Percentiles rank a stretch among this genome's conserved stretches.
Conservation (phyloP, 2,113 vertebrate genomes). For the Trinectes maculatus region DNA sequence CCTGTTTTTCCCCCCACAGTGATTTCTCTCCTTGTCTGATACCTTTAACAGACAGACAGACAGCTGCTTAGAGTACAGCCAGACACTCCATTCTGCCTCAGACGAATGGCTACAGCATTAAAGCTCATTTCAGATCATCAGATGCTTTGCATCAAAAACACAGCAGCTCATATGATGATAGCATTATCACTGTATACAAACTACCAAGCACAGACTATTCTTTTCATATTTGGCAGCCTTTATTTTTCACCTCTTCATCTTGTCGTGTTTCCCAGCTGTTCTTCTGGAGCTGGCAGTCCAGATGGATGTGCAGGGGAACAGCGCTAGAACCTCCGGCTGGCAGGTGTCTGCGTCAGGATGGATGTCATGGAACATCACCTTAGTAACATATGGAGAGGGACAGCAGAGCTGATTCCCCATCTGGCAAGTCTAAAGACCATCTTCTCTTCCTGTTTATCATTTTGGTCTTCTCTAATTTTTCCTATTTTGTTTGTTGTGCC, state of each 20-base stretch:
- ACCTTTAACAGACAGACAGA: constrained; percentile 63
- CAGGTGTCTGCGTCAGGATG: constrained; percentile 75
- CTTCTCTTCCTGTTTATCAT: constrained; percentile 36
- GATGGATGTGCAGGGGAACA: constrained; percentile 68
- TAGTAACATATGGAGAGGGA: constrained; percentile 77
- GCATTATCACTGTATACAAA: constrained; percentile 15
- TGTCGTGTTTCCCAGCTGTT: constrained; percentile 41
- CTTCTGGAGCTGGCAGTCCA: constrained; percentile 42
- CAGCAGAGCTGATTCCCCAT: constrained; percentile 73
- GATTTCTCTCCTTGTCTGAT: constrained; percentile 61
- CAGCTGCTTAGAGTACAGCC: constrained; percentile 54
- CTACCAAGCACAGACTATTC: not conserved
- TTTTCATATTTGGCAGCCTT: constrained; percentile 38
- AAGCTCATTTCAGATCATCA: constrained; percentile 31
- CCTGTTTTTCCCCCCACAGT: constrained; percentile 42
- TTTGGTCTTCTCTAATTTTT: constrained; percentile 18
- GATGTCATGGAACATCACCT: constrained; percentile 81
- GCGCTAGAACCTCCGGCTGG: constrained; percentile 60
- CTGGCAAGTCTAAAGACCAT: constrained; percentile 64
- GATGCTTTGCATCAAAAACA: constrained; percentile 28
- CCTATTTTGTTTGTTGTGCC: constrained; percentile 17
- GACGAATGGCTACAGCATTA: constrained; percentile 40
- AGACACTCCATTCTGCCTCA: constrained; percentile 29
- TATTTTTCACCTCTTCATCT: constrained; percentile 40
- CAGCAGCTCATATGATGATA: constrained; percentile 26